Conservation (phyloP, 2,797 vertebrate genomes). For the Platalea minor region DNA sequence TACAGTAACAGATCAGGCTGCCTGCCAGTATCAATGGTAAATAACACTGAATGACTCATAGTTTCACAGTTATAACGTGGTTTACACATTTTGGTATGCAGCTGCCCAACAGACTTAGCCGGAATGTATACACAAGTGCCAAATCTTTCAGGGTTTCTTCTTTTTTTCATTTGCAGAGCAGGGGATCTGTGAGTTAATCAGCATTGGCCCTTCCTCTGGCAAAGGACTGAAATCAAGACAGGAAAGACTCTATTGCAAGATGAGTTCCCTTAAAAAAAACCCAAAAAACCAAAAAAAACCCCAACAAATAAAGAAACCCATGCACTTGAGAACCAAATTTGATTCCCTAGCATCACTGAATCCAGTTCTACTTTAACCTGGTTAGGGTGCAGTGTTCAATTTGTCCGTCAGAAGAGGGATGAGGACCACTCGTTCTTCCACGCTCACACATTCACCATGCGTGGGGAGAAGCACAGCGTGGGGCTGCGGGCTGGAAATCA, state of each 20-base stretch:
- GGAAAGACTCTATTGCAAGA: background rate
- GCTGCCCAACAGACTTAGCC: slow-evolving; percentile 60
- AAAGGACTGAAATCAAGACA: background rate
- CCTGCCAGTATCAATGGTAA: slow-evolving; percentile 72
- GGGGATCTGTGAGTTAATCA: background rate
- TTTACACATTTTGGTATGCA: slow-evolving; percentile 63
- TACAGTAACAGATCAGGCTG: slow-evolving; percentile 67
- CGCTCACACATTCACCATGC: rapidly evolving
- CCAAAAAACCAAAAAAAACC: too few species aligned
- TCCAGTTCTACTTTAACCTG: background rate
- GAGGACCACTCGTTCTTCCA: background rate
- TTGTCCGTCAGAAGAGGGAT: background rate
- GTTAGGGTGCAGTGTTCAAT: rapidly evolving
- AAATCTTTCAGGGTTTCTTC: background rate
- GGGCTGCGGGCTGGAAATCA: background rate
- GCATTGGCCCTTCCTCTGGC: background rate
- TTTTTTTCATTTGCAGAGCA: background rate
- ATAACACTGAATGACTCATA: slow-evolving; percentile 63
- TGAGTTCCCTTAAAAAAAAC: background rate
- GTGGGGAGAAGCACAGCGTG: rapidly evolving
- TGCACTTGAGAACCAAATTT: background rate
- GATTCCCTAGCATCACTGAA: background rate
- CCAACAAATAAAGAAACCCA: too few species aligned
- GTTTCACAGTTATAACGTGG: slow-evolving; percentile 61
- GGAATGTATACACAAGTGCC: slow-evolving; percentile 6